Evolutionary conservation across 1,140 invertebrate genomes (phyloP).

Genomic region (Drosophila punjabiensis): DNA sequence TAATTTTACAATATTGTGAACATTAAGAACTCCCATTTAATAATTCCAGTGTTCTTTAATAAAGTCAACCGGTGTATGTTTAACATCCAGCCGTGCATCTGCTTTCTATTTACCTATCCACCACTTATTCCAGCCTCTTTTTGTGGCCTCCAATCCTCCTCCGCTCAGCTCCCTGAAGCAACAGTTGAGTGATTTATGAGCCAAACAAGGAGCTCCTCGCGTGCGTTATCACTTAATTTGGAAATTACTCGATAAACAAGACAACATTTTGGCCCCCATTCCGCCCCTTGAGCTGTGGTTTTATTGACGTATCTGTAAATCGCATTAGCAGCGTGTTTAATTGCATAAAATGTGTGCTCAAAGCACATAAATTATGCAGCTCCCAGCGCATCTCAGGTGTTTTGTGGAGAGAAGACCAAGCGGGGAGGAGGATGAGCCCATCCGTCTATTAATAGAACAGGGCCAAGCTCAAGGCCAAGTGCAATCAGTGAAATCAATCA

Average conservation of each 20-base stretch:
- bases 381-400: constrained; percentile 10
- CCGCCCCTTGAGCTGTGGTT: not conserved
- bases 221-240: constrained; percentile 56
- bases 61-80: not conserved
- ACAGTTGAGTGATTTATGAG: constrained; percentile 61
- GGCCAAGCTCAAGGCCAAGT: constrained; percentile 69
- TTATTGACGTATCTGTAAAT: constrained; percentile 31
- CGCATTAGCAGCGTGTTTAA: constrained; percentile 59
- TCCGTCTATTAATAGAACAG: constrained; percentile 46
- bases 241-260: constrained; percentile 45
- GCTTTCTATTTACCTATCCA: constrained; percentile 13
- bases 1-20: not conserved
- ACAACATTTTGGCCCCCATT: constrained; percentile 19
- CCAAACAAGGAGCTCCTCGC: constrained; percentile 13
- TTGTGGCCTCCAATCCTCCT: constrained; percentile 1
- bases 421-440: not conserved
- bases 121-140: constrained; percentile 6
- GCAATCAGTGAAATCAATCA: constrained; percentile 76
- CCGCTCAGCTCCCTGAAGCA: not conserved
- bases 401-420: constrained; percentile 5
- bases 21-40: not conserved
- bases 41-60: not conserved
- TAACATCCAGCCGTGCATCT: not conserved
- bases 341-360: constrained; percentile 44
- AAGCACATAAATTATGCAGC: constrained; percentile 23